Base-by-base conservation (phyloP, 2,113 vertebrate genomes). In the Leptocoma aspasia region DNA sequence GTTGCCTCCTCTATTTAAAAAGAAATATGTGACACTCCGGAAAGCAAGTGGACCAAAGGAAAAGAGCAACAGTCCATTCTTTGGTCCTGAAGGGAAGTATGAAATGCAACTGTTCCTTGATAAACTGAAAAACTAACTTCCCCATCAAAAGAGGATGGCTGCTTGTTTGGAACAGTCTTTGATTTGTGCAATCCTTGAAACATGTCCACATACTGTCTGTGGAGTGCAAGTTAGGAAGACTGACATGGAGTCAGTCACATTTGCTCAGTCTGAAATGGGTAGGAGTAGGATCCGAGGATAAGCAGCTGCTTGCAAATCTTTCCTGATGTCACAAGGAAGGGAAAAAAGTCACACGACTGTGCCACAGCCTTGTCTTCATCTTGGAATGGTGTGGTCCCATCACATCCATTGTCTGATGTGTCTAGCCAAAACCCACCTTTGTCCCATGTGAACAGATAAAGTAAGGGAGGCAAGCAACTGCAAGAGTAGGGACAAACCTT, bases 341-440 rank as follows among this genome's bases (percentile, higher is more conserved):
- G 12, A 73, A 41, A 65, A 72, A 81, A 83, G 45, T 54, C 31
- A 42, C 14, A 19, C 1, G 2, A 33, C 11, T 49, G 6, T 53
- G 35, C 11, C 14, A 45, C 33, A 47, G 7, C 4, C n/a, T 23
- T 3, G 0, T 35, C 27, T 42, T 42, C 2, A 1, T 21, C 19
- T 39, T 72, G 47, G 13, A 83, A 78, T 12, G 9, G 4, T 84
- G 35, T 87, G 20, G 20, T 75, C 12, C 5, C 20, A 63, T 73
- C 42, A 65, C 11, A 22, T 5, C 33, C 6, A 3, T 24, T 0
- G 0, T 66, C 39, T 39, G 15, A 41, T 23, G 11, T 28, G 35
- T 16, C 5, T 18, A 21, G 16, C 9, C 15, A 83, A 87, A 60
- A 60, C 23, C 44, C 5, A 24, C 16, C 24, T 81, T 52, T 61